Evolutionary conservation across 2,113 vertebrate species (phyloP), one percentile per base, ranked within the genome.

Genomic region (Sphyrna mokarran): DNA sequence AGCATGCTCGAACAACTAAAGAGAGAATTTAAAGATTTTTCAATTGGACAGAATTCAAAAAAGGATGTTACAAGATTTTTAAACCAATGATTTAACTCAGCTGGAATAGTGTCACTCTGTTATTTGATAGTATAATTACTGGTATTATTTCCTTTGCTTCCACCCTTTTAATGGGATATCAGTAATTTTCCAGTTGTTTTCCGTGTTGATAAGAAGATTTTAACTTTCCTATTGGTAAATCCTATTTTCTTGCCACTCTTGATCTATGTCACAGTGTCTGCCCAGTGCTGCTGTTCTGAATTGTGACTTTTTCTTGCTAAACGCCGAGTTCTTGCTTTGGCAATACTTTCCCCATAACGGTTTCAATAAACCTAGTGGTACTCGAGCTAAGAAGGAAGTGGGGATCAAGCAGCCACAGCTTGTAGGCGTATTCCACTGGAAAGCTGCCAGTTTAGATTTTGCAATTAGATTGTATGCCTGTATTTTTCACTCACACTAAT

Each of bases 81-180:
- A 66, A 66, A 63, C 29, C 16, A 37, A 66, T 93, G 61, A 66
- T 66, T 93, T 37, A 63, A 22, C 61, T 93, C 33, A 66, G 61
- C 61, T 93, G 89, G 89, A 66, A n/a, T 66, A 93, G 89, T 93
- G 61, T 40, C 89, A 66, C 33, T 37, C 16, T 37, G 9, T 37
- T 66, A 93, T 93, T 93, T 93, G 89, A 93, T 93, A 68, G 63
- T 40, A n/a, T 93, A 66, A 93, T 93, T 37, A 93, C 61, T 40
- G 89, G 18, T 68, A 93, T 93, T 93, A 93, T 63, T 93, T 93
- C 16, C 61, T 37, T 93, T 93, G 33, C 89, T 33, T 93, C 89
- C 89, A 68, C 89, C 89, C 89, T 68, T 93, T 93, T 93, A 93
- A 93, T 66, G 89, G n/a, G 61, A 63, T 66, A 93, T 58, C 89